Conservation (phyloP, 2,888 invertebrate species). For the Melolontha melolontha region DNA sequence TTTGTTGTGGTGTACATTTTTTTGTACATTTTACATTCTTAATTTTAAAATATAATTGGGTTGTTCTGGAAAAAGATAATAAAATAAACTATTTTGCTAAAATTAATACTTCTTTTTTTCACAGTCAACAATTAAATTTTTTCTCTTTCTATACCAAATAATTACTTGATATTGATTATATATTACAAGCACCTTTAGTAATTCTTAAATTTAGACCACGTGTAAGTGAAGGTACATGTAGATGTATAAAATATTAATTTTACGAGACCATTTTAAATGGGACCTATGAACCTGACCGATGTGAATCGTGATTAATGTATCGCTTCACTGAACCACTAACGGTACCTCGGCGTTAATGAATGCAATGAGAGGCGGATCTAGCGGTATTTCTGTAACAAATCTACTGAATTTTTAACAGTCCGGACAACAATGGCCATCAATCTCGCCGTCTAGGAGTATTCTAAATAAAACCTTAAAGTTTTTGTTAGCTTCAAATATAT, state of each 20-base stretch:
- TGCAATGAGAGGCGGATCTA: conserved; percentile 4
- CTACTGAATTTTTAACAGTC: conserved; percentile 6
- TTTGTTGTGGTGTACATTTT: too few species aligned
- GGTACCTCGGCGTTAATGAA: conserved; percentile 21
- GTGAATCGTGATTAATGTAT: conserved; percentile 8
- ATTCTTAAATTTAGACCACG: too few species aligned
- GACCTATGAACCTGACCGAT: background rate
- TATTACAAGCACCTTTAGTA: too few species aligned
- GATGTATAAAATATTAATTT: background rate
- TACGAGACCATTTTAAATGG: background rate
- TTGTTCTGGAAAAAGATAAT: too few species aligned
- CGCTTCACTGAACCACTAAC: conserved; percentile 25
- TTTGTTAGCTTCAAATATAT: background rate
- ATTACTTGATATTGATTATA: too few species aligned
- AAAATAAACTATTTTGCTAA: too few species aligned
- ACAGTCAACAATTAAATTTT: too few species aligned
- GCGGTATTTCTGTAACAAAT: conserved; percentile 12
- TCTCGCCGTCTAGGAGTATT: conserved; percentile 14
- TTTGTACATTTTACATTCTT: too few species aligned
- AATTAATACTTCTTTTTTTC: too few species aligned
- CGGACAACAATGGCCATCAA: conserved; percentile 29
- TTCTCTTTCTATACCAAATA: too few species aligned
- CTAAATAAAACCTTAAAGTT: conserved; percentile 6
- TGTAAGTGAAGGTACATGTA: too few species aligned
- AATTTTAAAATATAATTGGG: too few species aligned